Conservation (phyloP, 2,113 vertebrate species). For the Chionis minor region DNA sequence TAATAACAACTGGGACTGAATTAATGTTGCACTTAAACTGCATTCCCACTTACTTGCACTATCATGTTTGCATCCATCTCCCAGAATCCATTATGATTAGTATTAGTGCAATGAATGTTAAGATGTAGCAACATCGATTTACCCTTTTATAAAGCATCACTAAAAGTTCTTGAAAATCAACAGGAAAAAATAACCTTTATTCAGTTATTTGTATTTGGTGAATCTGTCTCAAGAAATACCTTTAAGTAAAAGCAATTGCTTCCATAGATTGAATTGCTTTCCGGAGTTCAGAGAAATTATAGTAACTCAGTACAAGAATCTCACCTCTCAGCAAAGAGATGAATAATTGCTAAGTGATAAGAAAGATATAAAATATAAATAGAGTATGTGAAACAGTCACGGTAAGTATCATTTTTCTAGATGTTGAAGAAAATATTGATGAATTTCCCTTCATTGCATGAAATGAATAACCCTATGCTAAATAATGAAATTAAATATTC, state of each 20-base stretch:
- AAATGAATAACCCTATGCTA: conserved; percentile 30
- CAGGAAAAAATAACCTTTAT: not conserved
- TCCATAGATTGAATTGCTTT: conserved; percentile 30
- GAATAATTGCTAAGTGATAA: conserved; percentile 43
- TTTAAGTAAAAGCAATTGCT: conserved; percentile 33
- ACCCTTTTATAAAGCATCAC: not conserved
- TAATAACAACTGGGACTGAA: conserved; percentile 18
- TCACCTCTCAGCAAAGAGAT: conserved; percentile 24
- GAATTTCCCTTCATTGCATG: conserved; percentile 21
- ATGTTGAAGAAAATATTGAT: conserved; percentile 37
- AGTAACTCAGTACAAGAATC: conserved; percentile 20
- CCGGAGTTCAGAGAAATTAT: conserved; percentile 10
- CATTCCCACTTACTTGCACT: not conserved
- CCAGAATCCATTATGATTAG: conserved; percentile 1
- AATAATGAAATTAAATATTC: conserved; percentile 65
- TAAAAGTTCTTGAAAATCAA: not conserved
- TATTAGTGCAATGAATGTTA: not conserved
- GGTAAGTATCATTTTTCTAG: conserved; percentile 39
- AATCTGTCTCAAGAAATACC: conserved; percentile 7
- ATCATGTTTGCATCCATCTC: conserved; percentile 1
- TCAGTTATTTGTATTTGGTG: not conserved
- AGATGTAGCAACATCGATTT: not conserved
- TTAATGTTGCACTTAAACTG: conserved; percentile 11
- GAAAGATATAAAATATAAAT: conserved; percentile 68
- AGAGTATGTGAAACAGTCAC: conserved; percentile 35